Evolutionary conservation across 2,888 invertebrate genomes (phyloP).

Genomic region (Lapara coniferarum): DNA sequence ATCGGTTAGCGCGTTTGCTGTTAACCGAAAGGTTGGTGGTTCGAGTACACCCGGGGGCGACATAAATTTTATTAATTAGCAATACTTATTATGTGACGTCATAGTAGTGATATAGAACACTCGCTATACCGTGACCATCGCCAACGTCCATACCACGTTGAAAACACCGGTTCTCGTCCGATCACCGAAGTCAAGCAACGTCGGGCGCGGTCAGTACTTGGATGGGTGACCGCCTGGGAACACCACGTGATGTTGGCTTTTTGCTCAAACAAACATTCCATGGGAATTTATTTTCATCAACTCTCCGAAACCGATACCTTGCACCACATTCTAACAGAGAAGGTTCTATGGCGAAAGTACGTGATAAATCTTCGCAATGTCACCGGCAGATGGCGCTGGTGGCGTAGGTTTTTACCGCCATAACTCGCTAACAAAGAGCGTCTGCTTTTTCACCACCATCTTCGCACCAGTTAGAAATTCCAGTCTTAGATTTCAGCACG

Average conservation of each 20-base stretch:
- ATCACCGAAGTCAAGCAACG: slow-evolving; percentile 80
- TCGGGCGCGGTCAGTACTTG: slow-evolving; percentile 80
- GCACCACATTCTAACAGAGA: slow-evolving; percentile 35
- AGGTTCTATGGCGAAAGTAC: slow-evolving; percentile 55
- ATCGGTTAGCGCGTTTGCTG: slow-evolving; percentile 80
- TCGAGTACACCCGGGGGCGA: slow-evolving; percentile 98
- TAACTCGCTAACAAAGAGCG: slow-evolving; percentile 68
- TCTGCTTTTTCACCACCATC: slow-evolving; percentile 54
- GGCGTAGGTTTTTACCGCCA: slow-evolving; percentile 72
- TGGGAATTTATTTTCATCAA: neutral
- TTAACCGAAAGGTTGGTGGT: slow-evolving; percentile 99
- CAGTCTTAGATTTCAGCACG: slow-evolving; percentile 37
- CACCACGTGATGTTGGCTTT: neutral
- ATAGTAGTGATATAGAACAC: no score
- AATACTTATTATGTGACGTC: neutral
- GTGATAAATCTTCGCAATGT: slow-evolving; percentile 73
- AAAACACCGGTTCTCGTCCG: slow-evolving; percentile 75
- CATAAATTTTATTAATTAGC: no score
- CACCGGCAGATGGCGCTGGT: slow-evolving; percentile 70
- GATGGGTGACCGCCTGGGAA: slow-evolving; percentile 87
- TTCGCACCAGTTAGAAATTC: slow-evolving; percentile 27
- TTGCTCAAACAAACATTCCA: no score
- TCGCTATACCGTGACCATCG: neutral
- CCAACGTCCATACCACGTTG: slow-evolving; percentile 29
- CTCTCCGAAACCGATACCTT: slow-evolving; percentile 35